These are phyloP conservation scores for Bos indicus DNA, from an alignment of 2,113 vertebrate genomes.

Conservation along the genomic window DNA sequence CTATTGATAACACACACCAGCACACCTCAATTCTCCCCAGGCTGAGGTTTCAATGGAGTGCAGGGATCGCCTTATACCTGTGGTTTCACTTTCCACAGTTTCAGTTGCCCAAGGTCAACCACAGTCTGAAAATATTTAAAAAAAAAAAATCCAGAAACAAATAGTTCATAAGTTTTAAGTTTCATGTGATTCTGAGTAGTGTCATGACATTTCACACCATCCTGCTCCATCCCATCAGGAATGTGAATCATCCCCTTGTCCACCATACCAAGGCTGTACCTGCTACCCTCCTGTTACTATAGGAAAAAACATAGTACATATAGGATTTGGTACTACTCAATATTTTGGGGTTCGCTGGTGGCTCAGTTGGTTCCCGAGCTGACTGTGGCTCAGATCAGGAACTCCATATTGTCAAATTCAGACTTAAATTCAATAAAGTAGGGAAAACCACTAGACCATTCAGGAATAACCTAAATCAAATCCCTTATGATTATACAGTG, in stretches of 20 bases:
- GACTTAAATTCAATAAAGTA: background rate
- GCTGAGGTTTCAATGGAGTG: background rate
- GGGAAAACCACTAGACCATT: background rate
- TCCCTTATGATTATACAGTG: background rate
- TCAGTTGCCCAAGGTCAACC: background rate
- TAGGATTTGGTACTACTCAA: background rate
- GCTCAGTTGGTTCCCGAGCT: background rate
- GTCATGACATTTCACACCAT: background rate
- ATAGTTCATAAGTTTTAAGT: background rate
- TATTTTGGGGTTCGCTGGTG: background rate
- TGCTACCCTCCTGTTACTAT: background rate
- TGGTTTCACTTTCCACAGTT: background rate
- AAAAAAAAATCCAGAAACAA: background rate
- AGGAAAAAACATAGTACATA: background rate
- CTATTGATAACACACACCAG: background rate
- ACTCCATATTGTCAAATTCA: background rate
- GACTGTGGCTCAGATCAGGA: background rate
- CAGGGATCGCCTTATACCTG: background rate
- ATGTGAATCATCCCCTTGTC: background rate
- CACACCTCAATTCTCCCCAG: background rate
- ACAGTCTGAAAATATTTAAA: no score
- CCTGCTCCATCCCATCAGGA: background rate
- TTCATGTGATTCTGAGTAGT: background rate
- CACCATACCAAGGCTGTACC: background rate
- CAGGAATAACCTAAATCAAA: background rate